Base-by-base conservation (phyloP, 2,113 vertebrate genomes). In the Oreochromis aureus region DNA sequence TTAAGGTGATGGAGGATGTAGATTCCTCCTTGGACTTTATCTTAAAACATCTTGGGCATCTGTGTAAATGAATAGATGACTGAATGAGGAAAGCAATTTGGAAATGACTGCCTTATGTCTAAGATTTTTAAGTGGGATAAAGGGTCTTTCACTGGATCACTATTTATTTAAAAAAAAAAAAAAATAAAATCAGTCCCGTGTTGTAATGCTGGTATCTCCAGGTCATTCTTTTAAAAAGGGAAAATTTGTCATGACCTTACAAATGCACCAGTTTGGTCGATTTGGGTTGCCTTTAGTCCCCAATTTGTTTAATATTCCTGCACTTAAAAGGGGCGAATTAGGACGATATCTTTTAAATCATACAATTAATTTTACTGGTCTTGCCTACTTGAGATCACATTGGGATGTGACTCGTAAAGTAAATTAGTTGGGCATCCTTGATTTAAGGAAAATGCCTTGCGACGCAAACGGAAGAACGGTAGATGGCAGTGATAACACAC, bases 401-500 rank as follows among this genome's bases (percentile, higher is more conserved):
- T 76, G 7, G 41, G 41, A 46, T 48, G 69, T 48, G 5, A 27
- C 9, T 46, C 27, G 3, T 30, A 8, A 18, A 46, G n/a, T 46
- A 46, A 73, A 71, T 24, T 9, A 71, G 22, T 7, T 48, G 10
- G 24, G 41, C 9, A 30, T 76, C 41, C 24, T 46, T 19, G 24
- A 19, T 32, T 16, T 51, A 51, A 30, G 44, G 16, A 24, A 48
- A 5, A 51, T 19, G 16, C 10, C 71, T 76, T 76, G 91, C 54
- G 44, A 66, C 2, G 3, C 18, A 9, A 34, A 4, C 7, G 4
- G 2, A 39, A 5, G 4, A 39, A 80, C 96, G 6, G 30, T 93
- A 96, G 96, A 88, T 95, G 95, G 87, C 91, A 93, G 88, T 90
- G n/a, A 12, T 71, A 48, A 80, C 79, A 73, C 83, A 85, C 2